Evolutionary conservation across 2,888 invertebrate species (phyloP).

Genomic region (Stenodera caucasica): DNA sequence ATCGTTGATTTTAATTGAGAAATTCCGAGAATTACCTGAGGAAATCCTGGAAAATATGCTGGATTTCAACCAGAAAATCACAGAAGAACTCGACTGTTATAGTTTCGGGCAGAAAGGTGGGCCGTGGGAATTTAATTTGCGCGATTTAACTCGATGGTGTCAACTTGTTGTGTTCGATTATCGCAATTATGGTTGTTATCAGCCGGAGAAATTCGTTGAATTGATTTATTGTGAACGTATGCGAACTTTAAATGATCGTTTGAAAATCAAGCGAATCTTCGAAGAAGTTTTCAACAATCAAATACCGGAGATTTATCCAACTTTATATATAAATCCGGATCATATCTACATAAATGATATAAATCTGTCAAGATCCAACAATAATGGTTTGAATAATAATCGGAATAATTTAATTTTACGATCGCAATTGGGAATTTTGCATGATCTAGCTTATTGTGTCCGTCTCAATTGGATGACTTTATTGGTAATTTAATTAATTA

Average conservation of each 20-base stretch:
- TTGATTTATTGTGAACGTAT: constrained; percentile 87
- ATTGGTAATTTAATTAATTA: constrained; percentile 61
- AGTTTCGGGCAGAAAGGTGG: constrained; percentile 80
- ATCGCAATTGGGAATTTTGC: constrained; percentile 68
- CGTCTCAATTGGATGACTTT: constrained; percentile 92
- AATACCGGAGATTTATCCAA: constrained; percentile 61
- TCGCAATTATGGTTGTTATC: constrained; percentile 34
- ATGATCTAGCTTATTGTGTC: constrained; percentile 82
- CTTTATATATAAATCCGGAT: constrained; percentile 62
- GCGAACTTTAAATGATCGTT: constrained; percentile 76
- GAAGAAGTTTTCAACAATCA: constrained; percentile 57
- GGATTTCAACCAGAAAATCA: constrained; percentile 72
- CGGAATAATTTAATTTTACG: constrained; percentile 57
- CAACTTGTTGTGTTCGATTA: constrained; percentile 65
- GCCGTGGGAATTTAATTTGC: constrained; percentile 96
- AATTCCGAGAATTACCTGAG: constrained; percentile 65
- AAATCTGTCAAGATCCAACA: constrained; percentile 48
- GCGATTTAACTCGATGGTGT: constrained; percentile 94
- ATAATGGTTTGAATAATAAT: constrained; percentile 41
- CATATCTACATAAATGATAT: constrained; percentile 70
- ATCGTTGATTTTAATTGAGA: constrained; percentile 65
- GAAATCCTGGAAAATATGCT: constrained; percentile 73
- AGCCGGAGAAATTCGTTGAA: constrained; percentile 65
- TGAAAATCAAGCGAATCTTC: constrained; percentile 63
- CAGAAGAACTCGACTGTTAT: constrained; percentile 64